These are phyloP conservation scores for Phylloscopus whistleri DNA, from an alignment of 2,113 vertebrate genomes.

Conservation along the genomic window DNA sequence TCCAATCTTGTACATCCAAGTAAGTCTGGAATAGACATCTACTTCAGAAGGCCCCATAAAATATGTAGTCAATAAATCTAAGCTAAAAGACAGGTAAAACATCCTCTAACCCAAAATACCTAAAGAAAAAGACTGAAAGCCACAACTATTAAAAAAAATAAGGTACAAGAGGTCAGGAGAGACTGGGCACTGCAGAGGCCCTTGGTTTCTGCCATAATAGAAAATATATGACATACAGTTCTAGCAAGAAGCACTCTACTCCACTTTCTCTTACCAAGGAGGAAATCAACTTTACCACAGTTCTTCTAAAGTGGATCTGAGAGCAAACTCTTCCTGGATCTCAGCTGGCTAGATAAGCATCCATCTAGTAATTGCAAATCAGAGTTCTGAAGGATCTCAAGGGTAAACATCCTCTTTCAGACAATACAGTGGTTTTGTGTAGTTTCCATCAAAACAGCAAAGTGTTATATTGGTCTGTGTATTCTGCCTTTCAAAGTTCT, in stretches of 20 bases:
- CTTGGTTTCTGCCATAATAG: not conserved
- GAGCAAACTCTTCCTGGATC: not conserved
- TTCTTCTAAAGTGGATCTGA: not conserved
- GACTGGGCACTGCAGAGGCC: not conserved
- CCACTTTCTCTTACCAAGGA: not conserved
- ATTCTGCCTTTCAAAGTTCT: not conserved
- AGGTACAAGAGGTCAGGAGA: not conserved
- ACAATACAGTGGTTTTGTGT: not conserved
- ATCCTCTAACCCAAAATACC: not conserved
- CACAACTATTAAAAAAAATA: not conserved
- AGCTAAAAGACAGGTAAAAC: not conserved
- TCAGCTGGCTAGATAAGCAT: not conserved
- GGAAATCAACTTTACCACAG: not conserved
- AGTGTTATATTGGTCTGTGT: not conserved
- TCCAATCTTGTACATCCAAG: not conserved
- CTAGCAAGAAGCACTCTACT: not conserved
- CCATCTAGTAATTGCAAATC: not conserved
- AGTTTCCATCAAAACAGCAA: not conserved
- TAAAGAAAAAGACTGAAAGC: not conserved
- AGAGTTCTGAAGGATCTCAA: not conserved
- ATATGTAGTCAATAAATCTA: not conserved
- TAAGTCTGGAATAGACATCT: not conserved
- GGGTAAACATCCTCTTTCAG: not conserved
- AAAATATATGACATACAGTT: not conserved
- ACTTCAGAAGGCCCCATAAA: not conserved